phyloP scores from a whole-genome alignment of 2,888 invertebrate genomes.

The Coenonympha glycerion region DNA sequence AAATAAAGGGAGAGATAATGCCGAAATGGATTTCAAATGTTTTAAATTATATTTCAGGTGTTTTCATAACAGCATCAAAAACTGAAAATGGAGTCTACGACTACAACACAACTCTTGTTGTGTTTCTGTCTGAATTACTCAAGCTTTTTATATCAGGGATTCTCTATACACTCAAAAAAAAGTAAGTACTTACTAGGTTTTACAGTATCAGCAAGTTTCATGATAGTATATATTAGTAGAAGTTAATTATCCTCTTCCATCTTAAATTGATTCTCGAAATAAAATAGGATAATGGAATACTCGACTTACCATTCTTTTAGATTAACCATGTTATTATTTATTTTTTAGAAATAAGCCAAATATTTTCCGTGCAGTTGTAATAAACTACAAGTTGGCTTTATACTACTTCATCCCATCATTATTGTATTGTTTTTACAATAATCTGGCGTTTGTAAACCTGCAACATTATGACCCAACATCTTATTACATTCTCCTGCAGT shows the following conservation, averaged over 20 bases:
- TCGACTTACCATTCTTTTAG: no score
- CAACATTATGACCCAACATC: constrained; percentile 95
- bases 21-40: constrained; percentile 15
- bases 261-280: no score
- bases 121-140: constrained; percentile 89
- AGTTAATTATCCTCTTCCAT: no score
- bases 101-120: constrained; percentile 92
- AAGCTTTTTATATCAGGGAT: constrained; percentile 84
- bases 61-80: constrained; percentile 93
- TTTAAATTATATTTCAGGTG: constrained; percentile 78
- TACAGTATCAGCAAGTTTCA: no score
- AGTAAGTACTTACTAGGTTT: constrained; percentile 46
- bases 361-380: constrained; percentile 73
- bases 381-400: constrained; percentile 80
- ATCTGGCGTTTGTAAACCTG: constrained; percentile 92
- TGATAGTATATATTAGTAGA: no score
- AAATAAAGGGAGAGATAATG: no score
- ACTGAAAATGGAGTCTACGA: constrained; percentile 85
- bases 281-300: no score
- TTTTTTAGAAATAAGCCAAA: constrained; percentile 79
- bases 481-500: constrained; percentile 91
- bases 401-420: constrained; percentile 93
- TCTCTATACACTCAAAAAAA: constrained; percentile 79
- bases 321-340: no score
- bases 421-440: constrained; percentile 95